Conservation (phyloP, 1,140 invertebrate species). For the Melitaea cinxia region DNA sequence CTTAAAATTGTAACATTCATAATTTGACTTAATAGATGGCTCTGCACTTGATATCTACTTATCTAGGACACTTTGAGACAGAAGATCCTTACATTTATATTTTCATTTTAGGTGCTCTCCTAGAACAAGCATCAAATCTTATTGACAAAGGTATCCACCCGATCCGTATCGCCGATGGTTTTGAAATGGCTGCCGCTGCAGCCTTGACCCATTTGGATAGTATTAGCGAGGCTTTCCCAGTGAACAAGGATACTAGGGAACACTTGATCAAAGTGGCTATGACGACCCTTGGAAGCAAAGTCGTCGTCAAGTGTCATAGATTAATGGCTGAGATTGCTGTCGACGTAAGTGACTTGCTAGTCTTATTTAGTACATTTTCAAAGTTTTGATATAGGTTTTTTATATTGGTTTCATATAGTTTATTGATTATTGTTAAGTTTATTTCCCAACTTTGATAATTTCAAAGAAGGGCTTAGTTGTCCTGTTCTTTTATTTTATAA, state of each 20-base stretch:
- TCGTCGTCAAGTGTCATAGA: conserved; percentile 94
- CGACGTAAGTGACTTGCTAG: conserved; percentile 83
- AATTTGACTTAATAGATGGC: too few species aligned
- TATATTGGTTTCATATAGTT: too few species aligned
- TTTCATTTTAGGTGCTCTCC: conserved; percentile 87
- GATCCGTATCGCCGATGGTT: conserved; percentile 99
- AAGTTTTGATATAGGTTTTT: too few species aligned
- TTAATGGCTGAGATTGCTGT: conserved; percentile 99
- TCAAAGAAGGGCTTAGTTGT: too few species aligned
- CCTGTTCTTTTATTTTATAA: too few species aligned
- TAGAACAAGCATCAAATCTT: conserved; percentile 97
- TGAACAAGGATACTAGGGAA: conserved; percentile 91
- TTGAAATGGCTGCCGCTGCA: conserved; percentile 96
- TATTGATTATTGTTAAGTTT: too few species aligned
- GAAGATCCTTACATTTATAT: background rate
- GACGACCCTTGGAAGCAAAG: conserved; percentile 99
- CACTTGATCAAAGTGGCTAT: conserved; percentile 97
- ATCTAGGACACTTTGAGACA: background rate
- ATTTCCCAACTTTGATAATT: too few species aligned
- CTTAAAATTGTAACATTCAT: too few species aligned
- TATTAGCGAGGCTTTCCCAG: conserved; percentile 95
- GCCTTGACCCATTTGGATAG: conserved; percentile 93
- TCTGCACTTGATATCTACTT: too few species aligned
- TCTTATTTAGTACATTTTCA: background rate
- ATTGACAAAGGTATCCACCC: conserved; percentile 99